Evolutionary conservation across 2,888 invertebrate species (phyloP), one percentile per base, ranked within the genome.

Genomic region (Eumacrocentrus americanus): DNA sequence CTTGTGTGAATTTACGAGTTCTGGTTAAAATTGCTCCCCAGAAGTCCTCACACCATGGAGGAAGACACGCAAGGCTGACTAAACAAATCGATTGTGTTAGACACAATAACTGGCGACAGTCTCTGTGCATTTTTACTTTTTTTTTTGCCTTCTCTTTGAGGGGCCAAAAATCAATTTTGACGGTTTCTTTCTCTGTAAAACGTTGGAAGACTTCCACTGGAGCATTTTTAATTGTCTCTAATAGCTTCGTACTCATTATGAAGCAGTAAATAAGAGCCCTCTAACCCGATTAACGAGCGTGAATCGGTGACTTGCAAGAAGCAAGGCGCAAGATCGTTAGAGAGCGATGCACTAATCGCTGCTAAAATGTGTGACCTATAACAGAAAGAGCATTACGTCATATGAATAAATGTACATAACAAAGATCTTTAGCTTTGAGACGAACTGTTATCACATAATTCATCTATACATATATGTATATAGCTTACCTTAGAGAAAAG

Each of bases 311-410:
- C 48, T 63, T 46, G 60, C 64, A 65, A 68, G 63, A 68, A 62
- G 66, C 59, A 56, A 67, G 66, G 63, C 64, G 70, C 66, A 69
- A 73, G 60, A 71, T 75, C 66, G 67, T 72, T 72, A n/a, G n/a
- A 72, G 68, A 61, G 60, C 55, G 52, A 46, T 61, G 56, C 63
- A 72, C 72, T 77, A 78, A 78, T 72, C 66, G 68, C 67, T 67
- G 70, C 76, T 78, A 78, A 78, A 78, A 76, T 71, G 63, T 70
- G 67, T 69, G 77, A 74, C 78, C 78, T 67, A 77, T 66, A 73
- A 67, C 22, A n/a, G 16, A 22, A 25, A 42, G 12, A 3, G 20
- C 20, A 46, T 62, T 58, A 58, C 58, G 51, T 62, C 61, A 62
- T n/a, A n/a, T n/a, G n/a, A n/a, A n/a, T n/a, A n/a, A n/a, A n/a